Percentiles rank a stretch among this genome's conserved stretches.
Evolutionary conservation across 1,140 invertebrate species (phyloP).

Genomic region (Zophobas atratus): DNA sequence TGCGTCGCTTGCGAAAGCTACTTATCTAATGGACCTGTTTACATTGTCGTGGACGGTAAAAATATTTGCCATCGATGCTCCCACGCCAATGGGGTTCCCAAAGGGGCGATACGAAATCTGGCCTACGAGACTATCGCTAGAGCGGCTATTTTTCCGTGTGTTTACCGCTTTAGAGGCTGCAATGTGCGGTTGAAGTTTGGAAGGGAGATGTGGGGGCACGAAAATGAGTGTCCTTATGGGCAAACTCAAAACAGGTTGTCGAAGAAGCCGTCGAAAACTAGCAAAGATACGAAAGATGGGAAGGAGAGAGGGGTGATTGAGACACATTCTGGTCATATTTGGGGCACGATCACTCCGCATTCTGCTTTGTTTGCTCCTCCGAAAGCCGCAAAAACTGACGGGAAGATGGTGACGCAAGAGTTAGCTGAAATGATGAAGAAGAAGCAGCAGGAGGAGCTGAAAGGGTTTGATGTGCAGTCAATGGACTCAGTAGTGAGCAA

Average conservation of each 20-base stretch:
- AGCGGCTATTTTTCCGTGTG: constrained; percentile 61
- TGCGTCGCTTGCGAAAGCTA: constrained; percentile 61
- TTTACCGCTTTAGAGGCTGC: constrained; percentile 57
- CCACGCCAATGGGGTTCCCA: constrained; percentile 53
- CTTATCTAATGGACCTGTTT: constrained; percentile 60
- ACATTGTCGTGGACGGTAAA: constrained; percentile 56
- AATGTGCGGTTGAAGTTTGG: constrained; percentile 58
- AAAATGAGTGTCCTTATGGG: constrained; percentile 60
- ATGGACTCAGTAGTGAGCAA: constrained; percentile 7
- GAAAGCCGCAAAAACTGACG: constrained; percentile 43
- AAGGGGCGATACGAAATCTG: constrained; percentile 55
- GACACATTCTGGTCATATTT: constrained; percentile 63
- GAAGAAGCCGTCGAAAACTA: constrained; percentile 4
- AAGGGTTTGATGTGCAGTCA: constrained; percentile 15
- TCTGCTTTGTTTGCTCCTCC: constrained; percentile 56
- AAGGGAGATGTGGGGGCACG: constrained; percentile 58
- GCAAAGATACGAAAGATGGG: constrained; percentile 21
- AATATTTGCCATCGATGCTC: constrained; percentile 64
- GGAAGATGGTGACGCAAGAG: constrained; percentile 41
- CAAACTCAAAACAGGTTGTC: constrained; percentile 35
- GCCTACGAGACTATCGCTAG: constrained; percentile 58
- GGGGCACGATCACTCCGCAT: constrained; percentile 63
- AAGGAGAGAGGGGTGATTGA: constrained; percentile 60
- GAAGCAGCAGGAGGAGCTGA: constrained; percentile 48
- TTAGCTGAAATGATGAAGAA: constrained; percentile 52